A percentile compares a stretch with the other conserved stretches of the same genome.
Conservation (phyloP, 2,888 invertebrate species). For the Trissoscelio sp. region DNA sequence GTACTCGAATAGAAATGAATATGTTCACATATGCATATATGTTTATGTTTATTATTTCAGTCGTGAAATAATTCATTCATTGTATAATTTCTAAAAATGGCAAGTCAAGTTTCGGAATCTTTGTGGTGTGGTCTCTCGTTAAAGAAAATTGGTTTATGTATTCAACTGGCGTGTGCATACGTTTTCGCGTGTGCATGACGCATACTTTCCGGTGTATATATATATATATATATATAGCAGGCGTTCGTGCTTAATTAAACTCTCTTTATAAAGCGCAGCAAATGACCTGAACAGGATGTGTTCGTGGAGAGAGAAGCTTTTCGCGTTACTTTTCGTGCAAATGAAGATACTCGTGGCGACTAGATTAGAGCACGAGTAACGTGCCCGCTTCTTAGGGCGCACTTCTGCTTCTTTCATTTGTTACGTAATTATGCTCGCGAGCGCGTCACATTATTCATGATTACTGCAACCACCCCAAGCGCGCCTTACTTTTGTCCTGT, state of each 20-base stretch:
- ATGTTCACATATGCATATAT: too few relatives aligned
- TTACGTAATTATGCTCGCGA: conserved; percentile 51
- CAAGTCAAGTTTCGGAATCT: not conserved
- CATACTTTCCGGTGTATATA: conserved; percentile 28
- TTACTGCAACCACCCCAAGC: conserved; percentile 16
- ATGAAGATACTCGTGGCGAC: conserved; percentile 50
- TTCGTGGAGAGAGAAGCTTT: conserved; percentile 61
- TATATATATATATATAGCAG: conserved; percentile 8
- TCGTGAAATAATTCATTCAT: too few relatives aligned
- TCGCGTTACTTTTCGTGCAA: conserved; percentile 56
- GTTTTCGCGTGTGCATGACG: not conserved
- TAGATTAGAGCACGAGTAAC: conserved; percentile 43
- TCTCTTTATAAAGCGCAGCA: conserved; percentile 50
- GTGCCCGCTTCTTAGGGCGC: conserved; percentile 43
- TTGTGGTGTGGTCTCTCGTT: not conserved
- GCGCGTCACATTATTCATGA: conserved; percentile 41
- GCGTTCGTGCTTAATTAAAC: conserved; percentile 59
- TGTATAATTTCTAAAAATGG: too few relatives aligned
- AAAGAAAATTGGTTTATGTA: conserved; percentile 1
- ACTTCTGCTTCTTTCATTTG: conserved; percentile 49
- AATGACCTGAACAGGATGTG: conserved; percentile 49
- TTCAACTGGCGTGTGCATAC: not conserved
- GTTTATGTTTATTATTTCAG: too few relatives aligned
- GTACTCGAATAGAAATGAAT: too few relatives aligned
- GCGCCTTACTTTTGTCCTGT: not conserved